These are phyloP conservation scores for Therioaphis trifolii DNA, from an alignment of 2,888 invertebrate species.

Conservation along the genomic window DNA sequence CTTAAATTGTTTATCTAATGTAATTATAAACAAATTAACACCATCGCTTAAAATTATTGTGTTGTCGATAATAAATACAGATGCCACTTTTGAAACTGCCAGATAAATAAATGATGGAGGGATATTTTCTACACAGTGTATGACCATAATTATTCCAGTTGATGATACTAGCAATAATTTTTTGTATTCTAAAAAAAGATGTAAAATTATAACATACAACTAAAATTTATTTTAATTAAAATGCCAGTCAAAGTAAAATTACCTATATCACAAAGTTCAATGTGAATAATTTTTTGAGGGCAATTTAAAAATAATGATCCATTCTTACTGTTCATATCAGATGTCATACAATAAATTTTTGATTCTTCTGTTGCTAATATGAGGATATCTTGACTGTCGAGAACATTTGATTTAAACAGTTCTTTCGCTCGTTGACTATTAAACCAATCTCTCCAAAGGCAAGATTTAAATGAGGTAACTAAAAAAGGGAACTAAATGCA, in stretches of 20 bases:
- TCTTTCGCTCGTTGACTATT: background rate
- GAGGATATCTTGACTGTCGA: constrained; percentile 29
- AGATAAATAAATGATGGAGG: constrained; percentile 15
- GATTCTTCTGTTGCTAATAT: constrained; percentile 48
- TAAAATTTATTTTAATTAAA: background rate
- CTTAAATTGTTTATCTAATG: constrained; percentile 34
- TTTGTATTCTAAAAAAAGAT: constrained; percentile 36
- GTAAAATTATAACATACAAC: background rate
- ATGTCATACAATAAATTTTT: constrained; percentile 45
- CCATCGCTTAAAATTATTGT: constrained; percentile 41
- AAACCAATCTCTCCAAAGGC: constrained; percentile 50
- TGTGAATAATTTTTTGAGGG: constrained; percentile 54
- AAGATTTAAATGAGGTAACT: constrained; percentile 44
- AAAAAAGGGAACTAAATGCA: constrained; percentile 54
- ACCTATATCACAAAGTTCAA: constrained; percentile 43
- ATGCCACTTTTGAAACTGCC: constrained; percentile 16
- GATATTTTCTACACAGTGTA: constrained; percentile 29
- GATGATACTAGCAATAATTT: constrained; percentile 34
- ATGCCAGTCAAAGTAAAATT: background rate
- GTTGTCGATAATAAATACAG: background rate
- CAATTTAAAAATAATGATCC: constrained; percentile 15
- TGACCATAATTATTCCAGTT: constrained; percentile 21
- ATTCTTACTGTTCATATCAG: constrained; percentile 5
- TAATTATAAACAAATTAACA: constrained; percentile 38
- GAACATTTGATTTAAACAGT: constrained; percentile 31